phyloP scores from a whole-genome alignment of 2,888 invertebrate species.

The Acanthosoma haemorrhoidale region DNA sequence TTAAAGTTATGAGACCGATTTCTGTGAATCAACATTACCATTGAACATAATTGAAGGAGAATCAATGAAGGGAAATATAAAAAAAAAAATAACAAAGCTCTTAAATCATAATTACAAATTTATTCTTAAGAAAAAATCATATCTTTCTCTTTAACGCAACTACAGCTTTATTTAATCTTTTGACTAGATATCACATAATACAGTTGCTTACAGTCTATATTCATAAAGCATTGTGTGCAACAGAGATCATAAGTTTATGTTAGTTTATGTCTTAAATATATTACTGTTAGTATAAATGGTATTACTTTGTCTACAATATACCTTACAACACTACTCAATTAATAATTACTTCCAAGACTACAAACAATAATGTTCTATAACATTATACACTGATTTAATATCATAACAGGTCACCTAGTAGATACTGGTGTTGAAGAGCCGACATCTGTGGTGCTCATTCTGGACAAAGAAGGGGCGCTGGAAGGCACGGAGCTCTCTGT shows the following conservation, averaged over 20 bases:
- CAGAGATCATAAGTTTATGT: no score
- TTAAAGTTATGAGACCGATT: not conserved
- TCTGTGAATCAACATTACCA: not conserved
- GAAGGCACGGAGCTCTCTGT: slow-evolving; percentile 28
- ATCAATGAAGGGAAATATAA: no score
- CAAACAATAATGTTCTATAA: no score
- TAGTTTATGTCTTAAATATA: no score
- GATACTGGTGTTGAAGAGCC: slow-evolving; percentile 19
- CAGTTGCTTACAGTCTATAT: no score
- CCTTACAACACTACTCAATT: no score
- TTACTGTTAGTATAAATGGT: no score
- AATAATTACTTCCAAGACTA: no score
- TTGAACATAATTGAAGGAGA: not conserved
- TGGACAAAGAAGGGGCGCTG: slow-evolving; percentile 36
- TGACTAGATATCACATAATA: not conserved
- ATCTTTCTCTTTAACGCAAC: not conserved
- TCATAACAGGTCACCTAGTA: slow-evolving; percentile 32
- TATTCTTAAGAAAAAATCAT: not conserved
- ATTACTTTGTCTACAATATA: no score
- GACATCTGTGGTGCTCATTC: slow-evolving; percentile 32
- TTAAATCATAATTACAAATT: not conserved
- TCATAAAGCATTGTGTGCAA: no score
- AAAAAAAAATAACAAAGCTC: not conserved
- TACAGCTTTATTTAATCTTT: not conserved
- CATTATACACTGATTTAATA: no score